Evolutionary conservation across 92 coral and sea anemone genomes (phyloP), one percentile per base, ranked within the genome.

Genomic region (Scolanthus callimorphus): DNA sequence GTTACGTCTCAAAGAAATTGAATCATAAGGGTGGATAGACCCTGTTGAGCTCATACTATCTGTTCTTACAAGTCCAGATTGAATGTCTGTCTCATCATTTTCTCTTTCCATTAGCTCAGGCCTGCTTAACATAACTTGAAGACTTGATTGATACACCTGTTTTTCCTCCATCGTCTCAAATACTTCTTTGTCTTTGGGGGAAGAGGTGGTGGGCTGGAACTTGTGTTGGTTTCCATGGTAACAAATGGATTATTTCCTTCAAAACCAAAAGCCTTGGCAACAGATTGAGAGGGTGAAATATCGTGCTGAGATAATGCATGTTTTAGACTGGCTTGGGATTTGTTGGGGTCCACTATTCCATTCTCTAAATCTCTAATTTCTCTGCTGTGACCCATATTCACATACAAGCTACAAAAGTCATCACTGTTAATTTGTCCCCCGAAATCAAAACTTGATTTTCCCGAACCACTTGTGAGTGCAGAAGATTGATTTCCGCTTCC

Each of bases 1-100:
- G 30, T 78, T 77, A 0, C 31, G 62, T 55, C 61, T 87, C 23
- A 87, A 54, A 17, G 73, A 65, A 54, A 87, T 87, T 1, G 86
- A 67, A 30, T 76, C 95, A 64, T 77, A 87, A 17, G 95, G 95
- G 58, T 87, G 95, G 48, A 67, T 29, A 30, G 85, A 60, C 0
- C 46, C 49, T 44, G 49, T 49, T 6, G 74, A 63, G 6, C 54
- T 41, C 19, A 62, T 43, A 52, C 43, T 51, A 47, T 79, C 70
- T 19, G 55, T 25, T 15, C 59, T 39, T 20, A 20, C 39, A 11
- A 13, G 17, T 59, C 27, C 11, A n/a, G n/a, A n/a, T n/a, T n/a
- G n/a, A n/a, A n/a, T n/a, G n/a, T n/a, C n/a, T n/a, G n/a, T n/a
- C n/a, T n/a, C n/a, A 22, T 46, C 20, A 17, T 27, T 39, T 29